A percentile compares a stretch with the other conserved stretches of the same genome.
Evolutionary conservation across 2,888 invertebrate genomes (phyloP).

Genomic region (Acholoe squamosa): DNA sequence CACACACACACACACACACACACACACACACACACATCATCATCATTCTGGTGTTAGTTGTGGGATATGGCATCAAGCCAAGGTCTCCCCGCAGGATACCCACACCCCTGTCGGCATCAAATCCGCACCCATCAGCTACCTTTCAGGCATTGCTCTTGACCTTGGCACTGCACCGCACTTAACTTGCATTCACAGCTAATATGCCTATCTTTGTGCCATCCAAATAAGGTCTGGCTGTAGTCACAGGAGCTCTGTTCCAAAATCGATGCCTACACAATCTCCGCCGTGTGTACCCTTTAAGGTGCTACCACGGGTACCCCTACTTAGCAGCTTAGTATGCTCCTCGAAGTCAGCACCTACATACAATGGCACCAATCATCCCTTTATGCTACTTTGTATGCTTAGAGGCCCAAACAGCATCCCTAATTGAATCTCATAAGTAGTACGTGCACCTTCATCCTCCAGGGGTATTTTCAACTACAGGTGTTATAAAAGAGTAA

Average conservation of each 20-base stretch:
- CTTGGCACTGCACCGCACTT: neutral
- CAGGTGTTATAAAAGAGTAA: neutral
- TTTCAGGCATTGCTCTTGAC: neutral
- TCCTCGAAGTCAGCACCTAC: neutral
- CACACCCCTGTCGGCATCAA: neutral
- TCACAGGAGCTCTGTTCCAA: neutral
- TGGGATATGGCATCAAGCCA: neutral
- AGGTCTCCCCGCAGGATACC: neutral
- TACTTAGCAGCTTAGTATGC: slow-evolving; percentile 2
- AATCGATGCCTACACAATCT: neutral
- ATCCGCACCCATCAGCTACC: neutral
- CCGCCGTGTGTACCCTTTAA: neutral
- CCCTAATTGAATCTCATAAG: slow-evolving; percentile 8
- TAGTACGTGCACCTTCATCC: neutral
- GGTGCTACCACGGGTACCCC: neutral
- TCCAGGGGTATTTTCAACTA: neutral
- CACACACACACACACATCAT: neutral
- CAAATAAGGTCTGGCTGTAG: neutral
- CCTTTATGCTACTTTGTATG: neutral
- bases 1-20: neutral
- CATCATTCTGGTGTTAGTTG: neutral
- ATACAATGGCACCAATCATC: neutral
- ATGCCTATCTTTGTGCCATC: neutral
- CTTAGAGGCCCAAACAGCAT: neutral
- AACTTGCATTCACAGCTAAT: slow-evolving; percentile 4